Evolutionary conservation across 2,113 vertebrate species (phyloP), one percentile per base, ranked within the genome.

Genomic region (Gnathonemus echidnorhynchus): DNA sequence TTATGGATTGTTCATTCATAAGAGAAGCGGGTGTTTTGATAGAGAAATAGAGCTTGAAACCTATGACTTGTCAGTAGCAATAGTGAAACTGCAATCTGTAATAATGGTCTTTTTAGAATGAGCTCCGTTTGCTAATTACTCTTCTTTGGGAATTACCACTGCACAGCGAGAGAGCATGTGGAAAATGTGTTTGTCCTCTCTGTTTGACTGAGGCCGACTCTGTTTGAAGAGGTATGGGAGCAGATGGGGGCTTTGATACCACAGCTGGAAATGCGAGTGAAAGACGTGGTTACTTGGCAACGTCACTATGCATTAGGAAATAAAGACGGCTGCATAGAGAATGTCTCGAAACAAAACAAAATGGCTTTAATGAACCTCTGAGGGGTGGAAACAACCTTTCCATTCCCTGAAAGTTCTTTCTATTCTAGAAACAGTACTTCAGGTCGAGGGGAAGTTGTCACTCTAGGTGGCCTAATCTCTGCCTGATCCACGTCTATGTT

Each of bases 261-360:
- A 70, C 89, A 89, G 77, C 35, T 89, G 74, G 49, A 35, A 50
- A n/a, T 83, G 48, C 8, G 19, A 86, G 50, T 85, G 21, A 58
- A 89, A 58, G 39, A 62, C 56, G 53, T 39, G 9, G 80, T 89
- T 89, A 58, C 89, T 62, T 86, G 89, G 77, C 80, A 89, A 89
- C 80, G 35, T 86, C 77, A 62, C 27, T 48, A 17, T 35, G 80
- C 84, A 66, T 89, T n/a, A 42, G 35, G 48, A n/a, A 89, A 48
- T 21, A 85, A 62, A 42, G 45, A 5, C 17, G 15, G 48, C 1
- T 46, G 39, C 39, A 21, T 5, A 27, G 80, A 27, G 39, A 89
- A 45, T n/a, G 27, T 42, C 27, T 83, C 13, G 31, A 27, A n/a
- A 85, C 15, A 58, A 86, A 48, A 66, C 52, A 19, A 66, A 46